These are phyloP conservation scores for Petroica traversi DNA, from an alignment of 2,113 vertebrate genomes.

Conservation along the genomic window DNA sequence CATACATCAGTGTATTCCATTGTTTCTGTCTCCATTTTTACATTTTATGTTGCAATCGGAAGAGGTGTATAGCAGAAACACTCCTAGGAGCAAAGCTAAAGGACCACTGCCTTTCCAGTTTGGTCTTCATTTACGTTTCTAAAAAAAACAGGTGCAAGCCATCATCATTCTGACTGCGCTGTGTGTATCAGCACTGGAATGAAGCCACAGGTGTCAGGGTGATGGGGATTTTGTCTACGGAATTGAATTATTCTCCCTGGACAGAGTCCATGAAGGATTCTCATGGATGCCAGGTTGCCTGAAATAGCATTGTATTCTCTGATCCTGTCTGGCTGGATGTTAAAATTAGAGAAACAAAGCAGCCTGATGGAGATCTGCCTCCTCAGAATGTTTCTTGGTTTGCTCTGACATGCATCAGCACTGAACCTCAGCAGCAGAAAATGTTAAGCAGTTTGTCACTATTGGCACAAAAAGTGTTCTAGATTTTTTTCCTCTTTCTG, in stretches of 20 bases:
- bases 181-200: rapidly evolving
- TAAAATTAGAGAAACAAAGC: neutral
- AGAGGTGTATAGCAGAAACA: neutral
- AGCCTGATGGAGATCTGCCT: neutral
- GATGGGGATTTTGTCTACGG: neutral
- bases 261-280: neutral
- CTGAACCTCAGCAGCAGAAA: neutral
- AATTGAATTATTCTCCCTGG: neutral
- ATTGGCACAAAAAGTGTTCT: neutral
- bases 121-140: neutral
- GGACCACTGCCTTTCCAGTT: neutral
- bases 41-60: neutral
- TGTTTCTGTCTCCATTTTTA: neutral
- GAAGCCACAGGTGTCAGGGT: neutral
- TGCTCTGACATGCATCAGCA: neutral
- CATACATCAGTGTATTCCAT: rapidly evolving
- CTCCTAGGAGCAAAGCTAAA: neutral
- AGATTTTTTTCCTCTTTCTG: neutral
- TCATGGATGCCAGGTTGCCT: neutral
- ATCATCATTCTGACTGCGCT: neutral
- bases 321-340: neutral
- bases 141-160: neutral
- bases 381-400: neutral
- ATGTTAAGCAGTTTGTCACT: neutral
- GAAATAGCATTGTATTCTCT: neutral